phyloP scores from a whole-genome alignment of 92 coral and sea anemone species.

The Zoanthus gigantus region DNA sequence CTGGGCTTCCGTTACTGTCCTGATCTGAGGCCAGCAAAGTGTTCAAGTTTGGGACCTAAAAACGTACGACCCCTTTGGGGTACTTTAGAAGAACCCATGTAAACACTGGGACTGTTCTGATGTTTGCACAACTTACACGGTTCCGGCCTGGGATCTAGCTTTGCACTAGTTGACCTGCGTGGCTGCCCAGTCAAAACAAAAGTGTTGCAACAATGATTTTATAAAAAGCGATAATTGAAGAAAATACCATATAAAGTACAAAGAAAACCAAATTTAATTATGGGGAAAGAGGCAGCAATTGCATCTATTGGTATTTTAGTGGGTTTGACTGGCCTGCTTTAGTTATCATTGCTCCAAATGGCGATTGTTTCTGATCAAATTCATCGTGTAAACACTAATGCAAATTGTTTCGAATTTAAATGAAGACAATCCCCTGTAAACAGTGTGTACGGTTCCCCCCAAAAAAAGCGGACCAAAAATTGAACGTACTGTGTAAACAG shows the following conservation, averaged over 20 bases:
- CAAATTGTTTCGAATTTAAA: no score
- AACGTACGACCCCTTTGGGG: not conserved
- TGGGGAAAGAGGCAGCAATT: no score
- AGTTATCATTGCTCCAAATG: not conserved
- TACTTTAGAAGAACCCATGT: slow-evolving; percentile 4
- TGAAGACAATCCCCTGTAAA: no score
- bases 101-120: not conserved
- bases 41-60: slow-evolving; percentile 6
- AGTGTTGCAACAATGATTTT: not conserved
- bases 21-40: not conserved
- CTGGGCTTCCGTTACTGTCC: not conserved
- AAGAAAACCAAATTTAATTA: no score
- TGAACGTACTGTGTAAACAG: no score
- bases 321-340: no score
- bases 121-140: slow-evolving; percentile 2
- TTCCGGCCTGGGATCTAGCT: slow-evolving; percentile 3
- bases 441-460: no score
- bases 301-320: no score
- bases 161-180: not conserved
- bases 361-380: not conserved
- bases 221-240: no score
- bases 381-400: not conserved
- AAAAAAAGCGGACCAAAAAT: no score
- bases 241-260: no score
- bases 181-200: not conserved